Percentiles rank a stretch among this genome's conserved stretches.
phyloP scores from a whole-genome alignment of 2,113 vertebrate genomes.

The Trogon melanurus region DNA sequence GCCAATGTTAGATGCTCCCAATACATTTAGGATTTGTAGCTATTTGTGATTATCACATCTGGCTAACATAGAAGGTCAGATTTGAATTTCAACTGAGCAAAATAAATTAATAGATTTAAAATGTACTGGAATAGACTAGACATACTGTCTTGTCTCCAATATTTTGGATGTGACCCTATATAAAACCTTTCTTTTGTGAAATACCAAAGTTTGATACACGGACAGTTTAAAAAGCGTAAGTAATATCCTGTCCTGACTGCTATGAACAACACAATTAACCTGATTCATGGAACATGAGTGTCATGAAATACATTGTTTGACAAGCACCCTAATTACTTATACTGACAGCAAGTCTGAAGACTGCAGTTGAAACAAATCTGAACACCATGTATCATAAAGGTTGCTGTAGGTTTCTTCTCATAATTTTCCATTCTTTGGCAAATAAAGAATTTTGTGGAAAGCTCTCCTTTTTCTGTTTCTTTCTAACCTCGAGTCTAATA shows the following conservation, averaged over 20 bases:
- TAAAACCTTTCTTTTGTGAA: neutral
- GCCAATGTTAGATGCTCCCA: neutral
- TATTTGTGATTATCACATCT: neutral
- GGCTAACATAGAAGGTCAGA: neutral
- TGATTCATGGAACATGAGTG: neutral
- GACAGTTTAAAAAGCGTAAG: neutral
- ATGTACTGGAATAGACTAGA: neutral
- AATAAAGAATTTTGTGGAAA: neutral
- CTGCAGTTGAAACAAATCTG: neutral
- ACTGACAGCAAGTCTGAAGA: neutral
- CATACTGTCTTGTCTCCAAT: neutral
- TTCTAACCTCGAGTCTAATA: neutral
- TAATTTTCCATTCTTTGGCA: neutral
- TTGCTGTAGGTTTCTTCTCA: neutral
- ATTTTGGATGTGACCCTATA: neutral
- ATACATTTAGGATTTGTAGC: neutral
- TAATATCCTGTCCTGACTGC: neutral
- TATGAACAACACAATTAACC: neutral
- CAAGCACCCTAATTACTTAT: conserved; percentile 14
- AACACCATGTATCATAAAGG: neutral
- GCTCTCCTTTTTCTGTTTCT: neutral
- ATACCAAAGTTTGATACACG: neutral
- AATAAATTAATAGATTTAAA: neutral
- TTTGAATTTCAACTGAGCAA: neutral
- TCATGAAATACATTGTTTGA: conserved; percentile 16